Conservation (phyloP, 2,797 vertebrate species). For the Sternarchorhynchus goeldii region DNA sequence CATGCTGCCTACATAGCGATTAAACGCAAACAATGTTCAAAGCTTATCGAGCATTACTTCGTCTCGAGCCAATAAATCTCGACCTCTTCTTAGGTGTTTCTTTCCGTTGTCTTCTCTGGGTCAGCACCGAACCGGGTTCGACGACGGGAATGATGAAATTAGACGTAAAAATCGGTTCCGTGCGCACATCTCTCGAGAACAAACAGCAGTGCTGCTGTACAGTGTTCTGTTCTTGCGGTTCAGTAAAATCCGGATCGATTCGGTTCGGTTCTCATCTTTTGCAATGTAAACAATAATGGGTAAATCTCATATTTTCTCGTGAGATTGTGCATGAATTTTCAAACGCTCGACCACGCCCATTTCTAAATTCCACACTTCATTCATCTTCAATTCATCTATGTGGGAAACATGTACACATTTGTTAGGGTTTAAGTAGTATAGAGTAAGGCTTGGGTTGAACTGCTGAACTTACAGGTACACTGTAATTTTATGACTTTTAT, state of each 20-base stretch:
- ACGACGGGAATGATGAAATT: constrained; percentile 33
- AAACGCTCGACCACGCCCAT: constrained; percentile 68
- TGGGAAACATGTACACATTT: background rate
- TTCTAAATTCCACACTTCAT: constrained; percentile 29
- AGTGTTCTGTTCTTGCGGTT: constrained; percentile 62
- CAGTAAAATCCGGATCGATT: constrained; percentile 86
- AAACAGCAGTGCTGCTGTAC: constrained; percentile 60
- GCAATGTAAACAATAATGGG: constrained; percentile 92
- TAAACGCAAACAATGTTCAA: constrained; percentile 69
- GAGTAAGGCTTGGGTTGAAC: no score
- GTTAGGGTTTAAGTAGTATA: no score
- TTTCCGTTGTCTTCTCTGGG: constrained; percentile 35
- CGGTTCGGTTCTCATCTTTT: constrained; percentile 83
- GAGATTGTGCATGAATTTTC: constrained; percentile 80
- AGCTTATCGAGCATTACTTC: constrained; percentile 54
- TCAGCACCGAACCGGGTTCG: constrained; percentile 51
- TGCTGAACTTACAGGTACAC: no score
- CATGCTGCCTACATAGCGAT: constrained; percentile 55
- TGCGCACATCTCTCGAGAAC: constrained; percentile 52
- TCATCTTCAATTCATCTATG: constrained; percentile 34
- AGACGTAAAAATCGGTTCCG: constrained; percentile 47
- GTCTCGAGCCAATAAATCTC: constrained; percentile 62
- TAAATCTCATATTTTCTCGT: constrained; percentile 92
- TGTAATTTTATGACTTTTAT: no score
- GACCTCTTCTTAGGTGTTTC: constrained; percentile 1